These are phyloP conservation scores for Periphyllus acericola DNA, from an alignment of 2,888 invertebrate genomes.

Conservation along the genomic window DNA sequence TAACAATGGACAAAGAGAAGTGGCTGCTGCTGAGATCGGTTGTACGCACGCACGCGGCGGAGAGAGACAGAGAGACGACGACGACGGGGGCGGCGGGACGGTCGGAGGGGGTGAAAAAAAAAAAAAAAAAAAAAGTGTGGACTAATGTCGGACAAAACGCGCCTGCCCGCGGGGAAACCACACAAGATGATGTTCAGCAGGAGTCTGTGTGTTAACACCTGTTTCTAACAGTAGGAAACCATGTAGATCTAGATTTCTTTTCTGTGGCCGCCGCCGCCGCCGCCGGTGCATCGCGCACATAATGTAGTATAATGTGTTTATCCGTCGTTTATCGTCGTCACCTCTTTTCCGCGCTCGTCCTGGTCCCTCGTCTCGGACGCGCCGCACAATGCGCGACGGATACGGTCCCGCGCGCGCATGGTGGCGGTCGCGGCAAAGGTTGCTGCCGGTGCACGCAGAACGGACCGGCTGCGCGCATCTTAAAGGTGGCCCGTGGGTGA, in stretches of 20 bases:
- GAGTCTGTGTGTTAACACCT: constrained; percentile 57
- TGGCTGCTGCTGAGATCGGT: neutral
- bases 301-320: constrained; percentile 60
- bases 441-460: no score
- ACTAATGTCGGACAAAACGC: constrained; percentile 52
- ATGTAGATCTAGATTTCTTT: constrained; percentile 57
- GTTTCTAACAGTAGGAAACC: constrained; percentile 60
- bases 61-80: neutral
- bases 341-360: constrained; percentile 32
- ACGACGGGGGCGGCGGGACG: neutral
- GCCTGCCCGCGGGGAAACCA: constrained; percentile 46
- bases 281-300: neutral
- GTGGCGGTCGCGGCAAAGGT: neutral
- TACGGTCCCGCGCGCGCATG: no score
- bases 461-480: no score
- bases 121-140: constrained; percentile 34
- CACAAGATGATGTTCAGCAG: constrained; percentile 56
- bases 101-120: neutral
- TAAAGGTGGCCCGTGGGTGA: no score
- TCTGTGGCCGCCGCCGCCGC: constrained; percentile 15
- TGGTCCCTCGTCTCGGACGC: neutral
- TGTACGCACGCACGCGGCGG: neutral
- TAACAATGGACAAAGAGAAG: constrained; percentile 40
- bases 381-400: no score
- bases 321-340: constrained; percentile 59